Evolutionary conservation across 2,113 vertebrate genomes (phyloP).

Genomic region (Antechinus stuartii): DNA sequence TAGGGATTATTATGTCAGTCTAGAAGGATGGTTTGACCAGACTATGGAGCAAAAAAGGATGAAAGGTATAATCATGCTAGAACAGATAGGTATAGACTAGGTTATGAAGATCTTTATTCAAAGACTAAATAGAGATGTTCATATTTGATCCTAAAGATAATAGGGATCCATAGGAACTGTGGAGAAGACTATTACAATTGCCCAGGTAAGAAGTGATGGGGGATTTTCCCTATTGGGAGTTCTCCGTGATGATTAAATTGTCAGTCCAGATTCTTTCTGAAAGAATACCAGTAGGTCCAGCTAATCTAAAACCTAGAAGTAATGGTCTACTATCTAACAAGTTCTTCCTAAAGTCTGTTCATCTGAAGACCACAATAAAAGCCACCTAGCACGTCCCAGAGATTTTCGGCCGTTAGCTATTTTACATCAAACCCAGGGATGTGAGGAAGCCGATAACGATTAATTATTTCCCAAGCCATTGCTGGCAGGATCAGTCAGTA

Average conservation of each 20-base stretch:
- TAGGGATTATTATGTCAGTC: not conserved
- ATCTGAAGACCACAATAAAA: not conserved
- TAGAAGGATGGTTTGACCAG: not conserved
- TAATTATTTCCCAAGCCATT: not conserved
- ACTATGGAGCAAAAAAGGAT: not conserved
- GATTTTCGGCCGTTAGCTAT: not conserved
- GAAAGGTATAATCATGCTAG: not conserved
- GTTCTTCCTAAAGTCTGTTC: not conserved
- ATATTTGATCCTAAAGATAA: not conserved
- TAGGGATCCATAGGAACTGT: not conserved
- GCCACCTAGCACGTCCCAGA: not conserved
- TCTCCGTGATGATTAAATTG: not conserved
- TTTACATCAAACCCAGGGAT: not conserved
- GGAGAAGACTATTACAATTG: not conserved
- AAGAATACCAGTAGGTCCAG: not conserved
- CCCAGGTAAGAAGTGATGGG: not conserved
- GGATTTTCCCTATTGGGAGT: not conserved
- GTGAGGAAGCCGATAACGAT: not conserved
- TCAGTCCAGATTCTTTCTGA: not conserved
- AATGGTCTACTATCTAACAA: not conserved
- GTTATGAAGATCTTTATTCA: not conserved
- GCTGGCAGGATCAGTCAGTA: not conserved
- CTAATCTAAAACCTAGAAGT: not conserved
- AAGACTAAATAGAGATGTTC: not conserved
- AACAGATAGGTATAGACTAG: not conserved